Percentiles rank a stretch among this genome's conserved stretches.
phyloP scores from a whole-genome alignment of 2,797 vertebrate genomes.

The Tiaroga cobitis region DNA sequence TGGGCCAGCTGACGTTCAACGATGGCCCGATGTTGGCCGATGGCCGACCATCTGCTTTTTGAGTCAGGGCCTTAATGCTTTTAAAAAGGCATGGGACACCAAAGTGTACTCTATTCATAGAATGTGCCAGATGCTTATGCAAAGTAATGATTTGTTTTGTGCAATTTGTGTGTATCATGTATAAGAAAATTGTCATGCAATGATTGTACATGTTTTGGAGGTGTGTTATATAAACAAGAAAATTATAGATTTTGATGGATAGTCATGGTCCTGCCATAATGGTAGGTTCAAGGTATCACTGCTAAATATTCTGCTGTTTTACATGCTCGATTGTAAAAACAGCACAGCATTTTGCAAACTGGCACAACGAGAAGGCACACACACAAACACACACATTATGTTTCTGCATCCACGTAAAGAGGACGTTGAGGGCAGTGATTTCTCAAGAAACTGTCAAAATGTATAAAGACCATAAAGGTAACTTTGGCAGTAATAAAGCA shows the following conservation, averaged over 20 bases:
- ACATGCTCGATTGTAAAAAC: not conserved
- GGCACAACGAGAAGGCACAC: constrained; percentile 35
- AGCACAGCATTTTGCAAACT: not conserved
- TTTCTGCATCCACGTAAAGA: constrained; percentile 22
- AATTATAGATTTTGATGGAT: constrained; percentile 16
- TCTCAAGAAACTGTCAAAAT: constrained; percentile 28
- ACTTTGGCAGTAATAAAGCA: constrained; percentile 48
- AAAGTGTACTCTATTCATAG: constrained; percentile 12
- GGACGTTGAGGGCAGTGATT: constrained; percentile 40
- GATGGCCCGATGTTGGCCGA: not conserved
- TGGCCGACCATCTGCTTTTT: not conserved
- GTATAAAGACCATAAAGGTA: constrained; percentile 39
- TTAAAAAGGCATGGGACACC: not conserved
- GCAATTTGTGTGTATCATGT: constrained; percentile 15
- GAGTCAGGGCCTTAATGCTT: not conserved
- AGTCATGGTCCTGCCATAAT: not conserved
- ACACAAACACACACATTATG: constrained; percentile 19
- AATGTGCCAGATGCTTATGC: constrained; percentile 35
- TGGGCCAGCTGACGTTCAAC: not conserved
- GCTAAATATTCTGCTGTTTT: not conserved
- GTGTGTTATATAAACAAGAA: constrained; percentile 13
- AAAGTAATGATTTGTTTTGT: constrained; percentile 16
- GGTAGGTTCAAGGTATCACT: constrained; percentile 14
- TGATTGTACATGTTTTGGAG: constrained; percentile 27
- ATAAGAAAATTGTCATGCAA: constrained; percentile 34